Base-by-base conservation (phyloP, 2,797 vertebrate genomes). In the Danionella dracula region DNA sequence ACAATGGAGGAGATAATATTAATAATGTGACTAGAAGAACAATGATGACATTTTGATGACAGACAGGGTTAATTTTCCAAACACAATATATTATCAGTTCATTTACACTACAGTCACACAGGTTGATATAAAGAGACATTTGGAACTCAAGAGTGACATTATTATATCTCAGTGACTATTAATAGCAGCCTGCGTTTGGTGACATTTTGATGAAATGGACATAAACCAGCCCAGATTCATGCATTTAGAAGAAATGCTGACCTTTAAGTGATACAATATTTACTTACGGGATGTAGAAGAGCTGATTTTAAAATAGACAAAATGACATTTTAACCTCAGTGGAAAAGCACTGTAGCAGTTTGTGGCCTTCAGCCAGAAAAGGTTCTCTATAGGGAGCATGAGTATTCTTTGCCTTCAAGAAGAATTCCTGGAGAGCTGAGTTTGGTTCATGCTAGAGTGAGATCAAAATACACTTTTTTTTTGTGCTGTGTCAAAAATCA, bases 261-360 rank as follows among this genome's bases (percentile, higher is more conserved):
- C 69, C 40, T 38, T 60, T 37, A 60, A 54, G 48, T 61, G 41
- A 48, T 32, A 31, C 34, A 49, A 57, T 57, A 66, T 66, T 66
- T 57, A 57, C 64, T 66, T 56, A 41, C 48, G 54, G 12, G 53
- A 49, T 57, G 21, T 56, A 23, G 16, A 66, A 20, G 34, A 40
- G 20, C 38, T 42, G 10, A 20, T 45, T 37, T 40, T 17, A 38
- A 9, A 16, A 45, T 12, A 44, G 17, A 70, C n/a, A 1, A 10
- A 58, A 27, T 59, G 41, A 53, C 48, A 38, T 59, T 65, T 66
- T 23, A 49, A 64, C 44, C 50, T 59, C 57, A 46, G 50, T 40
- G 6, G 7, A 17, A 56, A 23, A 23, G 16, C 42, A 54, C 31
- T 53, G 32, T 37, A 53, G 29, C 34, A 37, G 20, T 38, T 32